Base-by-base conservation (phyloP, 2,797 vertebrate genomes). In the Chelon labrosus region DNA sequence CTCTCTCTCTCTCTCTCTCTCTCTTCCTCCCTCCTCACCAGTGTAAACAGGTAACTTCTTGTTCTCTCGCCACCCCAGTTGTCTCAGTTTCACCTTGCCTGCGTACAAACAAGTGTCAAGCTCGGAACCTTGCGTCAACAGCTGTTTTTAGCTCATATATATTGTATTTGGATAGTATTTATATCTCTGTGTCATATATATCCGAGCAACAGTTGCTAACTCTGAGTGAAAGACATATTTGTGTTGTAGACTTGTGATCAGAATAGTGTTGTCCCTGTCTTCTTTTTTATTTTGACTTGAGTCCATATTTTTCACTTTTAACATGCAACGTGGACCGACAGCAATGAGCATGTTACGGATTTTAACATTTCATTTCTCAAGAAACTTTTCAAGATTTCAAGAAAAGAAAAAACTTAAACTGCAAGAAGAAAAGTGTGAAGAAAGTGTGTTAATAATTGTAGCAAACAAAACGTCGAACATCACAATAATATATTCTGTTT, bases 41-140 rank as follows among this genome's bases (percentile, higher is more conserved):
- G 12, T 62, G 67, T 79, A 62, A 85, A 79, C 53, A 80, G 69
- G 70, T 52, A 47, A n/a, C 31, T 44, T 80, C 64, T 82, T 85
- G 66, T 86, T 83, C 78, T 83, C 50, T 69, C 44, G 10, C 22
- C 42, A 17, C 62, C 72, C 60, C 31, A 59, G 37, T 49, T 59
- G 44, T 58, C 58, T 85, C 52, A 25, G 57, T 75, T 87, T 82
- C 69, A 41, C n/a, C 35, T 52, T 60, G 58, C 49, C 52, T 80
- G 35, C 13, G 0, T 54, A 62, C 47, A 77, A 65, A 73, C 60
- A 61, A 46, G 50, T 80, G 74, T 82, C 64, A 67, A 22, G 11
- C 62, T 66, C 57, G 60, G 13, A n/a, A 7, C 25, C 17, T 59
- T 61, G 51, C 9, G 14, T 80, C 67, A 77, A 35, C 11, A 5